Evolutionary conservation across 2,888 invertebrate genomes (phyloP).

Genomic region (Cabera pusaria): DNA sequence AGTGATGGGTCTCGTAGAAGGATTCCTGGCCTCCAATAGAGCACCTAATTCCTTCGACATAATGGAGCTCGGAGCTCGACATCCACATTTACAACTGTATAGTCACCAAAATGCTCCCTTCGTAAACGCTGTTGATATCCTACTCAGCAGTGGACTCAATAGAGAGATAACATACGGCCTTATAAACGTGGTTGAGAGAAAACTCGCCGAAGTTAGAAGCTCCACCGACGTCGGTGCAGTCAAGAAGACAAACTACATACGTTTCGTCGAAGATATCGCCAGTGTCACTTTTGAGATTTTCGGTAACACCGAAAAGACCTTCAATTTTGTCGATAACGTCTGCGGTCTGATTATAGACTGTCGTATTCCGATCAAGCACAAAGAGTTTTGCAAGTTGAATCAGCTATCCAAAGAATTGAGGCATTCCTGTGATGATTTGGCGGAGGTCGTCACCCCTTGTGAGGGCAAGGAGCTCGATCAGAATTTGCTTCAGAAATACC

Average conservation of each 20-base stretch:
- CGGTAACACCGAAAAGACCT: constrained; percentile 72
- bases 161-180: constrained; percentile 78
- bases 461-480: constrained; percentile 49
- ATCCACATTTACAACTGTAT: constrained; percentile 74
- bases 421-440: constrained; percentile 75
- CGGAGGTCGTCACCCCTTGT: constrained; percentile 52
- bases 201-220: constrained; percentile 71
- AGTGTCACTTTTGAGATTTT: constrained; percentile 78
- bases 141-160: constrained; percentile 74
- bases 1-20: constrained; percentile 84
- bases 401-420: constrained; percentile 72
- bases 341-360: constrained; percentile 72
- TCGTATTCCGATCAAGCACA: constrained; percentile 73
- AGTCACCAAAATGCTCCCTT: constrained; percentile 77
- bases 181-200: constrained; percentile 76
- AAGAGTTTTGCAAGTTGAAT: constrained; percentile 75
- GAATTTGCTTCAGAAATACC: constrained; percentile 67
- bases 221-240: constrained; percentile 68
- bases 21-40: constrained; percentile 79
- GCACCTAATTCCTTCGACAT: constrained; percentile 76
- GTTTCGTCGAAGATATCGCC: constrained; percentile 75
- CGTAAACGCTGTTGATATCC: constrained; percentile 75
- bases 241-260: constrained; percentile 74
- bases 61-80: constrained; percentile 68
- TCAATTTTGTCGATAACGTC: constrained; percentile 69